Base-by-base conservation (phyloP, 2,888 invertebrate genomes). In the Octodonta nipae region DNA sequence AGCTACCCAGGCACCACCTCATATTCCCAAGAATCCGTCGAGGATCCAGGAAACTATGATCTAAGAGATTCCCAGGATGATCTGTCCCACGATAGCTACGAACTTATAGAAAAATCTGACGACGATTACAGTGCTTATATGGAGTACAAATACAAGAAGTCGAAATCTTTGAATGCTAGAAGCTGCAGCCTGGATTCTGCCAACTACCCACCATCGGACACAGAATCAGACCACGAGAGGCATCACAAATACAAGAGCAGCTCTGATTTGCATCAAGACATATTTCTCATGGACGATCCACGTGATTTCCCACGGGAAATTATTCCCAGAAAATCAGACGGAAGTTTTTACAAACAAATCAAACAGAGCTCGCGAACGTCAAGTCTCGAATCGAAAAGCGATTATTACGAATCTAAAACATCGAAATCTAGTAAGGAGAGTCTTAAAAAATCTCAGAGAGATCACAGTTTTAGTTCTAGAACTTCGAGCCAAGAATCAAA, bases 11-110 rank as follows among this genome's bases (percentile, higher is more conserved):
- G 86, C 34, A 83, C 82, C 31, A 73, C 76, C 35, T 69, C 69
- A 16, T 78, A 74, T 53, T 50, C 51, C 5, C 77, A 75, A 54
- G 71, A 73, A 52, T 73, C 75, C 15, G 68, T 73, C 47, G 78
- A 77, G 47, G 67, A 71, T 48, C 70, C 69, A n/a, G 71, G 71
- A 10, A 65, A 70, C 36, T 74, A 73, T 43, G 73, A 73, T 46
- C 64, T 78, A 38, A 64, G 67, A 27, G 78, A 75, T 42, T 85
- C 85, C 6, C 85, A 85, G 57, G 86, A 86, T 55, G 86, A 87
- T 62, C 65, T 86, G 15, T 84, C 86, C 16, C 86, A 87, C 58
- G 87, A 87, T 58, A 86, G 85, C 50, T 87, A 87, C 58, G 87
- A 87, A 57, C 63, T 87, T 13, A 65, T 86, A 38, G 85, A 86